Evolutionary conservation across 64 coral and sea anemone species (phyloP), one percentile per base, ranked within the genome.

Genomic region (Porites lutea): DNA sequence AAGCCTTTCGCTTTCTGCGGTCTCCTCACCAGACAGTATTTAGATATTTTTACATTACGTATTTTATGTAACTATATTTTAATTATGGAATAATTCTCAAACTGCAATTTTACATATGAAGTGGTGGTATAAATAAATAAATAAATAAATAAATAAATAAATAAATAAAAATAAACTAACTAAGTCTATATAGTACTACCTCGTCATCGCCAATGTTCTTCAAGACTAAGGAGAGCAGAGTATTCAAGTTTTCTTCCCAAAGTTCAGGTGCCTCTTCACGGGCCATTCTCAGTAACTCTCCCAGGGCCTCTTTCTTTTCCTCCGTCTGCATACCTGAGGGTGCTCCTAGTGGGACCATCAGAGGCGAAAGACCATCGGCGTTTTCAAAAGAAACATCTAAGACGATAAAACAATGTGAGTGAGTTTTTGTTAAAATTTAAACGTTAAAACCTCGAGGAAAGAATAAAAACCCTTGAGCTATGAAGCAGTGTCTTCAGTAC

Each of bases 311-410:
- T 78, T 85, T 76, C 45, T 87, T 93, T 3, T 93, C 91, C 5
- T 93, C 91, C 9, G 85, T 78, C 27, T 87, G 78, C 50, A 87
- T 85, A 61, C 91, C 85, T 15, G 91, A 93, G 13, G 91, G 91
- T 19, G 83, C 82, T 21, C 74, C 73, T 14, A 93, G 27, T 11
- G 91, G 91, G 16, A 63, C 75, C 71, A 93, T 53, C 3, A 93
- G 16, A 59, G 86, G 86, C 8, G 86, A 73, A 1, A 88, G 49
- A 5, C 20, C 45, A 19, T 54, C 72, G 18, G 48, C 71, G 48
- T 86, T 37, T 55, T 90, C 88, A 15, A 82, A 14, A 12, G 77
- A 90, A 7, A 44, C 50, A 82, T 81, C 88, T 71, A 13, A 12
- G 66, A 43, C 47, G 54, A 48, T 15, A 65, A 15, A 83, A 6